These are phyloP conservation scores for Dinoponera quadriceps DNA, from an alignment of 1,140 invertebrate genomes.

Conservation along the genomic window DNA sequence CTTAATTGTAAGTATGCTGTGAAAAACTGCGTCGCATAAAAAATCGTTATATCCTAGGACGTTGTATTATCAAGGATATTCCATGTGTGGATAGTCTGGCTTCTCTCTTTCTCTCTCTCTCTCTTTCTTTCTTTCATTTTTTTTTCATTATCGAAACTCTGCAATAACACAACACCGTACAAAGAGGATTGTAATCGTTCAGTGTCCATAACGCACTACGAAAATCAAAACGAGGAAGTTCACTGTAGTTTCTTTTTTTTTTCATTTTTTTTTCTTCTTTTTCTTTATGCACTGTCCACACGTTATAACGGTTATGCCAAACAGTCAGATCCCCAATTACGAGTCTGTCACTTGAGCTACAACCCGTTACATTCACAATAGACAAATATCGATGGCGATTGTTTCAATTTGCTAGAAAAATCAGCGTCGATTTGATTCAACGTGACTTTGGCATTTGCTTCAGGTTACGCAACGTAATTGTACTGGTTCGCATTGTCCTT, in stretches of 20 bases:
- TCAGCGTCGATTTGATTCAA: conserved; percentile 61
- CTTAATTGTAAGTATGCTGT: conserved; percentile 69
- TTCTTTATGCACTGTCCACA: conserved; percentile 61
- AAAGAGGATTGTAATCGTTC: conserved; percentile 63
- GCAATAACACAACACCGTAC: conserved; percentile 74
- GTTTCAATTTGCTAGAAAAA: conserved; percentile 66
- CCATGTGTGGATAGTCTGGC: conserved; percentile 24
- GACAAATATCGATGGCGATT: conserved; percentile 66
- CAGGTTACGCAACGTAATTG: conserved; percentile 97
- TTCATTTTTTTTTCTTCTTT: conserved; percentile 9
- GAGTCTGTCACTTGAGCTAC: conserved; percentile 50
- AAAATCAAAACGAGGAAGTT: conserved; percentile 63
- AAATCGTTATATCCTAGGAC: conserved; percentile 69
- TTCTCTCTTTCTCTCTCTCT: background rate
- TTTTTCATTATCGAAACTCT: conserved; percentile 60
- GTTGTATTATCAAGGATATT: conserved; percentile 68
- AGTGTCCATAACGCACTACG: conserved; percentile 68
- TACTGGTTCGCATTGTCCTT: conserved; percentile 99
- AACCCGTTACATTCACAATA: conserved; percentile 72
- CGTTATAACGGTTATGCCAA: conserved; percentile 45
- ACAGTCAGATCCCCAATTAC: conserved; percentile 61
- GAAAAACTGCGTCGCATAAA: conserved; percentile 75
- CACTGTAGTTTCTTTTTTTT: conserved; percentile 59
- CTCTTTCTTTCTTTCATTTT: conserved; percentile 44
- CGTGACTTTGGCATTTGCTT: conserved; percentile 82